These are phyloP conservation scores for Tigriopus californicus DNA, from an alignment of 2,888 invertebrate species.

Conservation along the genomic window DNA sequence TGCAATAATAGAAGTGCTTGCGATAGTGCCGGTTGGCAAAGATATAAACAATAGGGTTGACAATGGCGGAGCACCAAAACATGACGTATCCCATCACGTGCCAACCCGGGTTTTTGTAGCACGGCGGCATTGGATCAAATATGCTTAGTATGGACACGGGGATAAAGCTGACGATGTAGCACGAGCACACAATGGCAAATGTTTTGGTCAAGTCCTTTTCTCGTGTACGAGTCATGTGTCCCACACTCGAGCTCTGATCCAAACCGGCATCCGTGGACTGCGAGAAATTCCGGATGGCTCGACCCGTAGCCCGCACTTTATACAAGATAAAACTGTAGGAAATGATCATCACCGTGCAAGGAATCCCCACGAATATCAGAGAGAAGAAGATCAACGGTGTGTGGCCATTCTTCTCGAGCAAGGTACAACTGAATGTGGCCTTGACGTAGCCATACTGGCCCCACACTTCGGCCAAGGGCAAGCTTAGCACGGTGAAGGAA, in stretches of 20 bases:
- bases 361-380: not conserved
- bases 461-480: conserved; percentile 2
- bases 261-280: not conserved
- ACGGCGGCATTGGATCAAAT: conserved; percentile 12
- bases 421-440: not conserved
- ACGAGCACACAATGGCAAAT: not conserved
- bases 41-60: conserved; percentile 7
- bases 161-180: conserved; percentile 3
- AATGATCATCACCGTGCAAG: not conserved
- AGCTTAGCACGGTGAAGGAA: not conserved
- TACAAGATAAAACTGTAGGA: not conserved
- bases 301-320: not conserved
- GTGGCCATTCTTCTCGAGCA: not conserved
- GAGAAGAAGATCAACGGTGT: not conserved
- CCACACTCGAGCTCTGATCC: not conserved
- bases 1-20: not conserved
- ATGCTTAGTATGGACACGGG: not conserved
- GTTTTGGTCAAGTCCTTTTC: not conserved
- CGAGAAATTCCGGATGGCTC: not conserved
- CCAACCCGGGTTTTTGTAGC: not conserved
- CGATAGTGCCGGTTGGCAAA: not conserved
- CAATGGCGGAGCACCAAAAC: conserved; percentile 3
- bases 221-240: not conserved
- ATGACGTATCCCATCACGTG: conserved; percentile 5
- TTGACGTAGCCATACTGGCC: not conserved